Percentiles rank a stretch among this genome's conserved stretches.
Conservation (phyloP, 1,140 invertebrate species). For the Cydia pomonella region DNA sequence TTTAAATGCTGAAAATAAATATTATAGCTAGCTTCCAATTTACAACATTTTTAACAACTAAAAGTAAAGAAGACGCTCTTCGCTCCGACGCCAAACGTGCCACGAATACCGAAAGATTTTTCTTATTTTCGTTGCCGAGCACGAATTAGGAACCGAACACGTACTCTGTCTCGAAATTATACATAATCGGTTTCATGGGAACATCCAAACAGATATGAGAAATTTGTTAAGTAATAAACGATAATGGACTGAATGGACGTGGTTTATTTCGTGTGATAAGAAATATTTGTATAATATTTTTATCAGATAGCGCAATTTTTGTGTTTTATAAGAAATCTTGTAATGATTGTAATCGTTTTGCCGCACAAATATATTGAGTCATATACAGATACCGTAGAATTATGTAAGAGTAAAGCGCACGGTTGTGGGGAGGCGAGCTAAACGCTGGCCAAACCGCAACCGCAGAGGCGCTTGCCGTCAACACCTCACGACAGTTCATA, state of each 20-base stretch:
- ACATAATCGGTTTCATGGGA: slow-evolving; percentile 33
- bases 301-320: neutral
- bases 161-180: slow-evolving; percentile 47
- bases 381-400: neutral
- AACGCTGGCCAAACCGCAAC: slow-evolving; percentile 28
- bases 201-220: slow-evolving; percentile 24
- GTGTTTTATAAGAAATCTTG: slow-evolving; percentile 12
- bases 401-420: slow-evolving; percentile 23
- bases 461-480: slow-evolving; percentile 27
- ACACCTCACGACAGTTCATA: slow-evolving; percentile 21
- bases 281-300: neutral
- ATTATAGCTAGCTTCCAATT: slow-evolving; percentile 24
- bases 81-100: slow-evolving; percentile 52
- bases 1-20: slow-evolving; percentile 32
- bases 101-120: slow-evolving; percentile 47
- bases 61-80: slow-evolving; percentile 46
- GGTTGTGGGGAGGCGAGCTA: slow-evolving; percentile 19
- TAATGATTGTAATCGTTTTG: neutral
- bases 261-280: neutral
- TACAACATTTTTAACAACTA: slow-evolving; percentile 34
- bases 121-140: slow-evolving; percentile 54
- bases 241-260: neutral
- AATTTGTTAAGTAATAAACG: slow-evolving; percentile 23
- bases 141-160: slow-evolving; percentile 56
- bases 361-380: neutral